Base-by-base conservation (phyloP, 2,797 vertebrate species). In the Acanthis flammea region DNA sequence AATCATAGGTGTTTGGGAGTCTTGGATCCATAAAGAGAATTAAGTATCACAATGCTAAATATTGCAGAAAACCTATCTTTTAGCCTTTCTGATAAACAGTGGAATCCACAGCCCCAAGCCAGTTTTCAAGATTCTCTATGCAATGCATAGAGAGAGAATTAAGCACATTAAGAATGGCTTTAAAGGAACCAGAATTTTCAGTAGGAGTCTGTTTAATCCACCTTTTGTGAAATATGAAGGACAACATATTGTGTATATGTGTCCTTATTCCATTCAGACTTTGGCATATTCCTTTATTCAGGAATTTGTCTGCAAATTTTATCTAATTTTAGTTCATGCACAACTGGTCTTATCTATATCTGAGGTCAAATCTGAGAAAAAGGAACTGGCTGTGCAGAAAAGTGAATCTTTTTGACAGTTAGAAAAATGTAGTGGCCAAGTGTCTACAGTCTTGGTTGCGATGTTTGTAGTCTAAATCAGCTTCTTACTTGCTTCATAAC, bases 21-120 rank as follows among this genome's bases (percentile, higher is more conserved):
- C 35, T 86, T 86, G 60, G 39, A 88, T 86, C 55, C 44, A 75
- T 92, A 81, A 81, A 86, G 70, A 72, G 8, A 44, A 19, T 61
- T 65, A 68, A 84, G 51, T 58, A 75, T 84, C 47, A 84, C 31
- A 75, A 54, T 78, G 58, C 58, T 92, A 80, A 94, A 47, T 75
- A 16, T 27, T 58, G 51, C 0, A 0, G 58, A 88, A 94, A 94
- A 74, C 1, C 9, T 73, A 62, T 80, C 35, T 77, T 77, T 61
- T 50, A 65, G 6, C 19, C 13, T 86, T 65, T 12, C 30, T 19
- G 9, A 6, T 92, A 62, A 81, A 48, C 4, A 66, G 25, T 41
- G 31, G 53, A 88, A 86, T 55, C 30, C 39, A 50, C 9, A 75
- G 7, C 4, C 35, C 3, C 22, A 67, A 33, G n/a, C 35, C n/a